These are phyloP conservation scores for Gorsachius goisagi DNA, from an alignment of 2,113 vertebrate genomes.

Conservation along the genomic window DNA sequence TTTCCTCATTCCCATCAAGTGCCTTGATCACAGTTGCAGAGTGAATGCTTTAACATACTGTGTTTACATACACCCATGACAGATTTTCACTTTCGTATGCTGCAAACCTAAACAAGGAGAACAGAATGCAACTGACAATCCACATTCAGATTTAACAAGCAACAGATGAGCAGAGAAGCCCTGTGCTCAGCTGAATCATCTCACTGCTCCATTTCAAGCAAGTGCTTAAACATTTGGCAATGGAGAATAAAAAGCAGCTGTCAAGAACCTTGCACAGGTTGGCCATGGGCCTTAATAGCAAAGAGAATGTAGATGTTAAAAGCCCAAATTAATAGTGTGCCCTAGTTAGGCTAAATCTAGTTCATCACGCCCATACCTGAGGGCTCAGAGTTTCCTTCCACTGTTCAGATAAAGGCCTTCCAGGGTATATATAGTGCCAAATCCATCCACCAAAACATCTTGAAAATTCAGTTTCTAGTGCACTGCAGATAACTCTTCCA, in stretches of 20 bases:
- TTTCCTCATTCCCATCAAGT: not conserved
- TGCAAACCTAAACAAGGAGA: slow-evolving; percentile 22
- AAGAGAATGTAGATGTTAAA: not conserved
- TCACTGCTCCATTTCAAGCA: not conserved
- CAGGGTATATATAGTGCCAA: not conserved
- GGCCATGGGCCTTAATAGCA: not conserved
- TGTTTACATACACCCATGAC: not conserved
- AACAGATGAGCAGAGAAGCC: not conserved
- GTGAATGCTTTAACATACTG: not conserved
- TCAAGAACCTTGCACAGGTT: not conserved
- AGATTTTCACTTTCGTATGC: not conserved
- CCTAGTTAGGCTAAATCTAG: not conserved
- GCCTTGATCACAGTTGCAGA: not conserved
- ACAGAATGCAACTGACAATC: not conserved
- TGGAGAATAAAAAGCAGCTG: not conserved
- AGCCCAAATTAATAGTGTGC: not conserved
- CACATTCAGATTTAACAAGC: not conserved
- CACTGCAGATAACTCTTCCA: not conserved
- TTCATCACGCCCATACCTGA: not conserved
- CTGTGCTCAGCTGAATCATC: not conserved
- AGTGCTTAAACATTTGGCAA: not conserved
- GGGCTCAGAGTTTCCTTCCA: not conserved
- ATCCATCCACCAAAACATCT: not conserved
- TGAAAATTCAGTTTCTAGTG: not conserved
- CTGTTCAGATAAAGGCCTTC: not conserved